Percentiles rank a stretch among this genome's conserved stretches.
Conservation (phyloP, 2,888 invertebrate genomes). For the Encarsia formosa region DNA sequence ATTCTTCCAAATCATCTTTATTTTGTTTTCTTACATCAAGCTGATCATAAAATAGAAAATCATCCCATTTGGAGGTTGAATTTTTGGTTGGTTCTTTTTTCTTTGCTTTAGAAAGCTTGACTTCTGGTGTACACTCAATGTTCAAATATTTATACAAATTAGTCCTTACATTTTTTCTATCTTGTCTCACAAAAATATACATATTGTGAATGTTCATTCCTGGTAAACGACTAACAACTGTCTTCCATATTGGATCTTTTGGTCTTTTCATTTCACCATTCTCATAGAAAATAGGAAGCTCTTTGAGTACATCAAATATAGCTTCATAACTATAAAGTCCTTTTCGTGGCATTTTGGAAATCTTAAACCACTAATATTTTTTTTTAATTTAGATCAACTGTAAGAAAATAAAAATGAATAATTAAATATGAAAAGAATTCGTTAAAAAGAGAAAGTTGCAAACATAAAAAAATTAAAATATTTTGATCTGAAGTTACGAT, state of each 20-base stretch:
- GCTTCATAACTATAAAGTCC: constrained; percentile 13
- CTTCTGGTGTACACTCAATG: background rate
- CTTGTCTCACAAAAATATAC: constrained; percentile 19
- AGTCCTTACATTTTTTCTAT: constrained; percentile 13
- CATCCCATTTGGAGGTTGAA: constrained; percentile 15
- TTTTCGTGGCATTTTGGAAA: constrained; percentile 15
- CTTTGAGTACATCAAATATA: constrained; percentile 15
- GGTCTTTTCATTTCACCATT: constrained; percentile 18
- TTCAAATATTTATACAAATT: constrained; percentile 17
- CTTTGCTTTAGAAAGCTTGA: constrained; percentile 3
- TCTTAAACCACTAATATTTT: too few relatives aligned
- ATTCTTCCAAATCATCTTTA: constrained; percentile 4
- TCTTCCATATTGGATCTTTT: constrained; percentile 18
- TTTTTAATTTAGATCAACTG: too few relatives aligned
- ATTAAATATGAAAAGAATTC: too few relatives aligned
- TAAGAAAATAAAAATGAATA: too few relatives aligned
- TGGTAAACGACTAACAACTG: constrained; percentile 9
- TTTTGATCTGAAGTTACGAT: too few relatives aligned
- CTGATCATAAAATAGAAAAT: constrained; percentile 19
- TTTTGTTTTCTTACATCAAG: constrained; percentile 5
- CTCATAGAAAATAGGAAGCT: constrained; percentile 15
- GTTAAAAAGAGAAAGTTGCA: too few relatives aligned
- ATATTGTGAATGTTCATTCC: constrained; percentile 20
- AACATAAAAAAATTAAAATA: too few relatives aligned
- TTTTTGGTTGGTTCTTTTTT: background rate